phyloP scores from a whole-genome alignment of 1,140 invertebrate genomes.

The Probaryconus sp. region DNA sequence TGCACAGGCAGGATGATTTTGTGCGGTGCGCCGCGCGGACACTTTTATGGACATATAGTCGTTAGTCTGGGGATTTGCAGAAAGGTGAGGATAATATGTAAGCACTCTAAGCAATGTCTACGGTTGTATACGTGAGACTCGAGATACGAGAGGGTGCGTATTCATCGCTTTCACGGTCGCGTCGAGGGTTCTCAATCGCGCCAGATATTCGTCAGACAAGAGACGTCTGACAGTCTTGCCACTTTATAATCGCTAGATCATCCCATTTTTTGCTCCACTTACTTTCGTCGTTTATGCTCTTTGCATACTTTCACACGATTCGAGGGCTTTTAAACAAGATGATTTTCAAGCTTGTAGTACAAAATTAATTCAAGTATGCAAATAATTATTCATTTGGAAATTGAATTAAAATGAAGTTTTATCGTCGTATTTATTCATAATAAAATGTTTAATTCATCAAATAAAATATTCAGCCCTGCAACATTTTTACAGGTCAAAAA shows the following conservation, averaged over 20 bases:
- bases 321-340: too few relatives aligned
- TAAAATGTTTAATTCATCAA: too few relatives aligned
- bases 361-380: too few relatives aligned
- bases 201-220: conserved; percentile 55
- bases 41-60: conserved; percentile 22
- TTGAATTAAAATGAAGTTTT: too few relatives aligned
- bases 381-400: too few relatives aligned
- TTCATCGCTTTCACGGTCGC: conserved; percentile 53
- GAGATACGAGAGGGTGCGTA: conserved; percentile 42
- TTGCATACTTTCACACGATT: conserved; percentile 39
- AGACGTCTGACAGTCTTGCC: conserved; percentile 55
- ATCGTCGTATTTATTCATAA: too few relatives aligned
- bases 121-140: conserved; percentile 17
- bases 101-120: conserved; percentile 50
- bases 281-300: conserved; percentile 39
- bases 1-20: conserved; percentile 1
- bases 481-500: too few relatives aligned
- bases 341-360: too few relatives aligned
- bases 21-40: conserved; percentile 16
- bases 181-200: conserved; percentile 59
- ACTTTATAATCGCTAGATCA: conserved; percentile 59
- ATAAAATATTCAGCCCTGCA: too few relatives aligned
- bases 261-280: conserved; percentile 50
- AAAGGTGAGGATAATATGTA: conserved; percentile 48
- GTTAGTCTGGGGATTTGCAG: conserved; percentile 42